Conservation (phyloP, 2,113 vertebrate genomes). For the Bufo gargarizans region DNA sequence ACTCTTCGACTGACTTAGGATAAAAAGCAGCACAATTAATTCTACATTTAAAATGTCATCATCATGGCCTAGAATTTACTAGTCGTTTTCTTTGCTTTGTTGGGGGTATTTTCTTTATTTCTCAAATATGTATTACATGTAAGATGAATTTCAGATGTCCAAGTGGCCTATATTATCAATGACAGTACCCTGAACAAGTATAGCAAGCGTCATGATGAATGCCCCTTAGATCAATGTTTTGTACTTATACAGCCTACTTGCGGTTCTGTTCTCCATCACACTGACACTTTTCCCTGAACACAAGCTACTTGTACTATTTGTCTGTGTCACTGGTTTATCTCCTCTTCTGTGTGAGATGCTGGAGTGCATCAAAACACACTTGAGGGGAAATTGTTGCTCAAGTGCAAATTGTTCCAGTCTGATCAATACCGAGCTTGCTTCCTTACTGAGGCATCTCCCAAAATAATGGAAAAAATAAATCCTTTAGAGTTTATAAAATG, state of each 20-base stretch:
- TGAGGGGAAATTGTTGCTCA: conserved; percentile 57
- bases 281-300: conserved; percentile 23
- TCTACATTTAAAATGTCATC: conserved; percentile 10
- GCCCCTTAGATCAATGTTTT: conserved; percentile 50
- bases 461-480: conserved; percentile 53
- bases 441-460: conserved; percentile 34
- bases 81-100: neutral
- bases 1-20: neutral
- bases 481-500: conserved; percentile 32
- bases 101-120: neutral
- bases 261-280: conserved; percentile 7
- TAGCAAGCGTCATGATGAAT: conserved; percentile 25
- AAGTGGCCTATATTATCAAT: conserved; percentile 44
- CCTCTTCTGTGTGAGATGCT: neutral
- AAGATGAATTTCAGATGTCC: neutral
- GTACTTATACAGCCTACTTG: conserved; percentile 45
- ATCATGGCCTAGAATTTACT: neutral
- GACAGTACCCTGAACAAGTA: conserved; percentile 25
- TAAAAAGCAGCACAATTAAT: conserved; percentile 44
- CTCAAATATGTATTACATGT: neutral
- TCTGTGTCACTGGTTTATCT: neutral
- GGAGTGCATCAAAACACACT: conserved; percentile 16
- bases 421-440: conserved; percentile 55
- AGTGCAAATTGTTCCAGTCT: conserved; percentile 55
- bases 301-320: conserved; percentile 37